Conservation (phyloP, 2,888 invertebrate species). For the Polylopha cassiicola region DNA sequence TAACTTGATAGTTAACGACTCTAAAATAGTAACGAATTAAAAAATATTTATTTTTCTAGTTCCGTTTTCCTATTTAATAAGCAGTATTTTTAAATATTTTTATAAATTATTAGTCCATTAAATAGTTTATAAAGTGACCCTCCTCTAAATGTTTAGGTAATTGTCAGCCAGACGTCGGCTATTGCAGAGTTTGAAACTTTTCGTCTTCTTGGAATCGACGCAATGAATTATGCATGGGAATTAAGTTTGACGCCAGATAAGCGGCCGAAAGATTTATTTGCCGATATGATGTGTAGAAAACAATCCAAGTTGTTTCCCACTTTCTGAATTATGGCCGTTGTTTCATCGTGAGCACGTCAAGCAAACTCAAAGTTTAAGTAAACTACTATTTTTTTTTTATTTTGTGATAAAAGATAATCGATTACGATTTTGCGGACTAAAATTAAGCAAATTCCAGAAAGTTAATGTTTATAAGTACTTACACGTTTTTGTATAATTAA, state of each 20-base stretch:
- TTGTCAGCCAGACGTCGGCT: conserved; percentile 10
- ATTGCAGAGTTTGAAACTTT: conserved; percentile 19
- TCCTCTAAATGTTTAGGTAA: conserved; percentile 7
- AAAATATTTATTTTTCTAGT: neutral
- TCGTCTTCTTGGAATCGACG: conserved; percentile 32
- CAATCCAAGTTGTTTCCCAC: conserved; percentile 71
- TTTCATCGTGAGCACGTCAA: conserved; percentile 69
- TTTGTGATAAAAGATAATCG: conserved; percentile 1
- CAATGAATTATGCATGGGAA: conserved; percentile 75
- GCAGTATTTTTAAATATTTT: neutral
- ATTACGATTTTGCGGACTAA: neutral
- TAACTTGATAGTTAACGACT: no score
- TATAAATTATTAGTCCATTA: neutral
- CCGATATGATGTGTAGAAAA: conserved; percentile 75
- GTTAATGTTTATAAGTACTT: neutral
- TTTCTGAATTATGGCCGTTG: conserved; percentile 71
- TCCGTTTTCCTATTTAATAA: neutral
- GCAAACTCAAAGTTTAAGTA: conserved; percentile 40
- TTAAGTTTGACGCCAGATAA: conserved; percentile 75
- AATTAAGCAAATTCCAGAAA: neutral
- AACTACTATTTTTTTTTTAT: conserved; percentile 21
- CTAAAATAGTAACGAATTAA: no score
- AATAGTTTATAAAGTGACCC: no score
- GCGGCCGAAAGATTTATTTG: conserved; percentile 72
- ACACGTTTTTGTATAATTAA: conserved; percentile 1